These are phyloP conservation scores for Encarsia formosa DNA, from an alignment of 2,888 invertebrate species.

Conservation along the genomic window DNA sequence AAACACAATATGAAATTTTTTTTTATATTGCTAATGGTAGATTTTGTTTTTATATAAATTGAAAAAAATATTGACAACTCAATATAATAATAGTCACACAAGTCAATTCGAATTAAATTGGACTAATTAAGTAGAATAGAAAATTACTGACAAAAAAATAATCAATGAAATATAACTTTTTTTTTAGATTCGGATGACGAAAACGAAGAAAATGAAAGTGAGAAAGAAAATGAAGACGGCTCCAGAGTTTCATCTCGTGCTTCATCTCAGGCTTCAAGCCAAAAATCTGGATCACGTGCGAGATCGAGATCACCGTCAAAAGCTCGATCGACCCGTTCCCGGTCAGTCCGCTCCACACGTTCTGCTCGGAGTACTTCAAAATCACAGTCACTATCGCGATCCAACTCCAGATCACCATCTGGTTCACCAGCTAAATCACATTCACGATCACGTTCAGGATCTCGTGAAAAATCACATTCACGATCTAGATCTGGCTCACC, in stretches of 20 bases:
- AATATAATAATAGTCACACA: too few relatives aligned
- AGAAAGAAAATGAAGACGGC: constrained; percentile 41
- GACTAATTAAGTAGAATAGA: too few relatives aligned
- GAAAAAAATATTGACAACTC: too few relatives aligned
- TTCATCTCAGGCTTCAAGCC: constrained; percentile 41
- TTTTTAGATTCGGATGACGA: neutral
- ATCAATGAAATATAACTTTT: neutral
- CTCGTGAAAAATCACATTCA: constrained; percentile 34
- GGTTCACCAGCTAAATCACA: constrained; percentile 40
- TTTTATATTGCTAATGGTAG: too few relatives aligned
- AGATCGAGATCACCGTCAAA: constrained; percentile 33
- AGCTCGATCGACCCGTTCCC: constrained; percentile 31
- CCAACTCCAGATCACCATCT: constrained; percentile 35
- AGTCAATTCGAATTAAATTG: too few relatives aligned
- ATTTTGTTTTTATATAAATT: too few relatives aligned
- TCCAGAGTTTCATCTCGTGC: constrained; percentile 50
- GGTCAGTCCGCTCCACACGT: constrained; percentile 35
- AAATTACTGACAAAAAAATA: too few relatives aligned
- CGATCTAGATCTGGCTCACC: constrained; percentile 42
- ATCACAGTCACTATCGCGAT: constrained; percentile 39
- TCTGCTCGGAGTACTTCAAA: constrained; percentile 27
- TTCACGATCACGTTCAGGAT: constrained; percentile 40
- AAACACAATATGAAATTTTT: too few relatives aligned
- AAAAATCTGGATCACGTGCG: constrained; percentile 39
- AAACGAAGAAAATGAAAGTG: neutral